Percentiles rank a stretch among this genome's conserved stretches.
Conservation (phyloP, 1,140 invertebrate genomes). For the Catajapyx aquilonaris region DNA sequence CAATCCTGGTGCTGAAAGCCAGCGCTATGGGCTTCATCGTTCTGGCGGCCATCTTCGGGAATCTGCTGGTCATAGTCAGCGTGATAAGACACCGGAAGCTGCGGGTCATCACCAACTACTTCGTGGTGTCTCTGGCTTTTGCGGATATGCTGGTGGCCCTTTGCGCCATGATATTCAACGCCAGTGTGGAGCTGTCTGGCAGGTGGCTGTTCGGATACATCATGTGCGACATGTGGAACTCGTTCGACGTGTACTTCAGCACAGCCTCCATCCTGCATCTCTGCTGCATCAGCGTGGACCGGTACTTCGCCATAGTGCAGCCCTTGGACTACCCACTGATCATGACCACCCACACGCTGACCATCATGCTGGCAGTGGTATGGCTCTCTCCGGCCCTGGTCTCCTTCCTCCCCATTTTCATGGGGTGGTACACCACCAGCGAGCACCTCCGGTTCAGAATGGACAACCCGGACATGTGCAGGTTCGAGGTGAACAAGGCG, state of each 20-base stretch:
- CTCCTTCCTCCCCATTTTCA: conserved; percentile 87
- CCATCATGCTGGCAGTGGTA: conserved; percentile 58
- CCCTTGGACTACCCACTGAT: conserved; percentile 73
- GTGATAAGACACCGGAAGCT: conserved; percentile 46
- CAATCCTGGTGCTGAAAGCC: conserved; percentile 41
- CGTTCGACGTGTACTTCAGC: conserved; percentile 85
- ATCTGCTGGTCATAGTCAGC: conserved; percentile 62
- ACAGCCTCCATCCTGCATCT: conserved; percentile 85
- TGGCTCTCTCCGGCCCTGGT: conserved; percentile 82
- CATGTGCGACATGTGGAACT: conserved; percentile 89
- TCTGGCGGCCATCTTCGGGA: conserved; percentile 64
- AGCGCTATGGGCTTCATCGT: conserved; percentile 65
- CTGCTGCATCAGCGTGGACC: conserved; percentile 83
- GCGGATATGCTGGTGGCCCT: conserved; percentile 81
- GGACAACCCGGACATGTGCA: conserved; percentile 51
- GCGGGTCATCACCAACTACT: conserved; percentile 80
- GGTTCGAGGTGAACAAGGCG: conserved; percentile 68
- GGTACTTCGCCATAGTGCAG: conserved; percentile 74
- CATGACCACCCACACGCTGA: conserved; percentile 62
- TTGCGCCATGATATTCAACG: conserved; percentile 90
- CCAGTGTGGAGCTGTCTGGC: conserved; percentile 55
- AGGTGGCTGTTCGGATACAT: conserved; percentile 68
- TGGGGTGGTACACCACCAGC: conserved; percentile 71
- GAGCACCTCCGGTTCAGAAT: conserved; percentile 48
- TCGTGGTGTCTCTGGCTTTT: conserved; percentile 78